phyloP scores from a whole-genome alignment of 2,113 vertebrate species.

The Tragelaphus imberbis region DNA sequence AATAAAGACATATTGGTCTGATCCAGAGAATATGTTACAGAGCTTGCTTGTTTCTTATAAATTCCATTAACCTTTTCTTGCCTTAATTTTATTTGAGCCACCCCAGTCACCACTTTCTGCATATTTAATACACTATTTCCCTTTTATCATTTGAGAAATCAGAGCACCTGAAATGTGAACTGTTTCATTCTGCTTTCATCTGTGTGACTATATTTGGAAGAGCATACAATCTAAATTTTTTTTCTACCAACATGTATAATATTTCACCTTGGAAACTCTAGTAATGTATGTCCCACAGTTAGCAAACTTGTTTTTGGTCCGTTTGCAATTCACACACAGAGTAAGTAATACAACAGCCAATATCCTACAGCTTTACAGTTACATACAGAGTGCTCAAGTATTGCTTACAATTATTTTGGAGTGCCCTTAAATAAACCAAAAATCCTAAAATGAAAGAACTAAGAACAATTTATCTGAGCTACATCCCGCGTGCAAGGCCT shows the following conservation, averaged over 20 bases:
- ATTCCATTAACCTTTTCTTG: slow-evolving; percentile 4
- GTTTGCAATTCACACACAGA: slow-evolving; percentile 1
- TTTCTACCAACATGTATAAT: slow-evolving; percentile 5
- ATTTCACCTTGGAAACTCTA: slow-evolving; percentile 9
- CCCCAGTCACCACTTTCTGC: neutral
- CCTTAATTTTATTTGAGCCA: slow-evolving; percentile 21
- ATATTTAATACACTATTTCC: neutral
- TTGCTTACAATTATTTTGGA: slow-evolving; percentile 17
- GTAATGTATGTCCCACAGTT: neutral
- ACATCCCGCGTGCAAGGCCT: neutral
- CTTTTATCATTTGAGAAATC: slow-evolving; percentile 23
- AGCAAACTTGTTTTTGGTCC: slow-evolving; percentile 6
- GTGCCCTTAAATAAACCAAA: slow-evolving; percentile 1
- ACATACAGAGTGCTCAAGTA: neutral
- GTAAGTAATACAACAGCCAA: slow-evolving; percentile 4
- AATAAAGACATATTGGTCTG: neutral
- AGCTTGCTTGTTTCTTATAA: neutral
- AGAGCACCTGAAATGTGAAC: slow-evolving; percentile 29
- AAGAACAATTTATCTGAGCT: neutral
- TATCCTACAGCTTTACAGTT: neutral
- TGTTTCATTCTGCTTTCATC: slow-evolving; percentile 27
- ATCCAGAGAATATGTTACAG: neutral
- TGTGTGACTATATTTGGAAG: slow-evolving; percentile 36
- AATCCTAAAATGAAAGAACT: neutral
- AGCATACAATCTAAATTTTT: slow-evolving; percentile 17